These are phyloP conservation scores for Alloscopus bannaensis DNA, from an alignment of 2,888 invertebrate genomes.

Conservation along the genomic window DNA sequence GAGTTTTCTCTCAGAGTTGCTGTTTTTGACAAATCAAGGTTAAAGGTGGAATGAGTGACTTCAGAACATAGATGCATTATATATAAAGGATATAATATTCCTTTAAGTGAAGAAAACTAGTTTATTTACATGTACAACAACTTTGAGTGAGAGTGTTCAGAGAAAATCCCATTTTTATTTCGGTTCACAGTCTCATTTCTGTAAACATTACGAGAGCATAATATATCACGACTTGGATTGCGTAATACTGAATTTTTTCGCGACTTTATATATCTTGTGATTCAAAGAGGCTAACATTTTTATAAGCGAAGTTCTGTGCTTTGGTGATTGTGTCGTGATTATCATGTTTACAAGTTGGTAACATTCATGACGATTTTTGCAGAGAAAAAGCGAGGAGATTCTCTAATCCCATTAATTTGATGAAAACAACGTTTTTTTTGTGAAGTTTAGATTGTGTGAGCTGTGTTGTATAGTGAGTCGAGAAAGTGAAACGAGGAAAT, in stretches of 20 bases:
- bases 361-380: conserved; percentile 44
- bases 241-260: conserved; percentile 18
- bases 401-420: conserved; percentile 59
- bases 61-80: too few species aligned
- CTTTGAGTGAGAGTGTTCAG: too few species aligned
- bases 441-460: too few species aligned
- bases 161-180: background rate
- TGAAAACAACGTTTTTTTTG: too few species aligned
- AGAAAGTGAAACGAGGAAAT: background rate
- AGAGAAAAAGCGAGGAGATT: conserved; percentile 26
- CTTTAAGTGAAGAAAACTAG: conserved; percentile 12
- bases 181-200: background rate
- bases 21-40: conserved; percentile 32
- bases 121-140: too few species aligned
- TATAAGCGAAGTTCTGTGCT: background rate
- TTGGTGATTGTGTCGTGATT: conserved; percentile 32
- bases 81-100: too few species aligned
- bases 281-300: background rate
- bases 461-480: too few species aligned
- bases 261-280: background rate
- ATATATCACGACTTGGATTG: background rate
- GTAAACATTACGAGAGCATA: background rate
- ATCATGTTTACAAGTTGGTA: conserved; percentile 58
- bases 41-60: conserved; percentile 13
- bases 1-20: too few species aligned